phyloP scores from a whole-genome alignment of 2,113 vertebrate species.

The Hemiprocne comata region DNA sequence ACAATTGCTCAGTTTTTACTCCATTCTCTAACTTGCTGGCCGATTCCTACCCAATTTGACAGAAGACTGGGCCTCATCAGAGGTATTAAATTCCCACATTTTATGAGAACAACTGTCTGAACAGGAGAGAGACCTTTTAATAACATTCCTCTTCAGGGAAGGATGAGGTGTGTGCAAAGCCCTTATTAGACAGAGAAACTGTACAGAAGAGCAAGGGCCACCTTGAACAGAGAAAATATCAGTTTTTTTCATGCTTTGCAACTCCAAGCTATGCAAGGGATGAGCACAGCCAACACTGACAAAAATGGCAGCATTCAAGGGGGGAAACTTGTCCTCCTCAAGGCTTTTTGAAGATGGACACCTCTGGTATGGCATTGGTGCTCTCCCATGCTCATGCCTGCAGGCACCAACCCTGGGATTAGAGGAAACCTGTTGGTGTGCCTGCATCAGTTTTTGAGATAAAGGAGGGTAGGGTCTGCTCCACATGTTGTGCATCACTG shows the following conservation, averaged over 20 bases:
- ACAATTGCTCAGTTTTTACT: neutral
- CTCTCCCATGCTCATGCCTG: neutral
- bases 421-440: neutral
- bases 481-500: neutral
- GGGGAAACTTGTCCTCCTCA: neutral
- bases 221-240: neutral
- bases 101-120: neutral
- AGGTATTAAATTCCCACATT: neutral
- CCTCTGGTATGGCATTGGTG: accelerated
- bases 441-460: neutral
- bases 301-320: neutral
- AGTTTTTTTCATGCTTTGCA: neutral
- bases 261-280: neutral
- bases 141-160: neutral
- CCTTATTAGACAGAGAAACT: neutral
- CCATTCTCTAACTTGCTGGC: neutral
- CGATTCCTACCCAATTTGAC: neutral
- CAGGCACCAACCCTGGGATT: neutral
- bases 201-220: neutral
- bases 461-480: neutral
- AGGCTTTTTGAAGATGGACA: neutral
- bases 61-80: neutral
- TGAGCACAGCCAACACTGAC: neutral
- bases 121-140: neutral
- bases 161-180: neutral